Conservation (phyloP, 2,888 invertebrate genomes). For the Leptinotarsa rubiginosa region DNA sequence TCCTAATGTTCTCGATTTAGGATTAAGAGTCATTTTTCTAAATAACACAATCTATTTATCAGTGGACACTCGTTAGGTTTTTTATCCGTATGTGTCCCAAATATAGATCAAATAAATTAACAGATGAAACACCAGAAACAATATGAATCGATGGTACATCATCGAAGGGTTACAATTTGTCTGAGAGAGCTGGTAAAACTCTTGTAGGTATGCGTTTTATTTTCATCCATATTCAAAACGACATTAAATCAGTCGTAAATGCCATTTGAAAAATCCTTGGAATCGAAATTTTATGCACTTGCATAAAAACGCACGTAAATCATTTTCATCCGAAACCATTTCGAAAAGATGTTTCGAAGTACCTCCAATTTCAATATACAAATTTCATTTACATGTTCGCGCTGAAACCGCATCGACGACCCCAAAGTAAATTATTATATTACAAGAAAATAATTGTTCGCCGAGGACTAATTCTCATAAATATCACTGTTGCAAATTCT, state of each 20-base stretch:
- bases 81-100: too few relatives aligned
- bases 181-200: too few relatives aligned
- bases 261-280: constrained; percentile 13
- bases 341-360: constrained; percentile 18
- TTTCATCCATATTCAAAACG: constrained; percentile 1
- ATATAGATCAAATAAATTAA: too few relatives aligned
- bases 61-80: too few relatives aligned
- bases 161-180: too few relatives aligned
- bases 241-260: constrained; percentile 23
- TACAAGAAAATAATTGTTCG: constrained; percentile 24
- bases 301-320: constrained; percentile 23
- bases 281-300: constrained; percentile 25
- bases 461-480: constrained; percentile 8
- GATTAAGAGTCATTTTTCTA: too few relatives aligned
- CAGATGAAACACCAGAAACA: too few relatives aligned
- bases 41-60: too few relatives aligned
- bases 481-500: constrained; percentile 1
- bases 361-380: constrained; percentile 24
- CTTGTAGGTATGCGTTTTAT: too few relatives aligned
- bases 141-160: too few relatives aligned
- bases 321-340: constrained; percentile 15
- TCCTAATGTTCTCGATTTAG: too few relatives aligned
- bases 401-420: constrained; percentile 26
- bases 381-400: constrained; percentile 25
- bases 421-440: constrained; percentile 28